Percentiles rank a stretch among this genome's conserved stretches.
Conservation (phyloP, 2,113 vertebrate species). For the Okapia johnstoni region DNA sequence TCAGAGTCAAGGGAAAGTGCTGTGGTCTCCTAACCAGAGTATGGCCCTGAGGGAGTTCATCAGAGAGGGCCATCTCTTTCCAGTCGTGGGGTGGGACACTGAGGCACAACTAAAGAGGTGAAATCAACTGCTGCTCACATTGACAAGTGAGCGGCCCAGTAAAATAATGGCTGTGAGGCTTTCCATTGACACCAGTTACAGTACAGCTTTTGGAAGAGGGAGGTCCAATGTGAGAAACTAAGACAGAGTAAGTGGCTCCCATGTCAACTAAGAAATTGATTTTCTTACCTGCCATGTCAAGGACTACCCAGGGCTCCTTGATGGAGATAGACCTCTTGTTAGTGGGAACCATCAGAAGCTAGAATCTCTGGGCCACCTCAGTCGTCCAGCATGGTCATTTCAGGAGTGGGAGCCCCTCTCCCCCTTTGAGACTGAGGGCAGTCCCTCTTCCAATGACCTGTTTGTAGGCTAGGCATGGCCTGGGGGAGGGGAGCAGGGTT, state of each 20-base stretch:
- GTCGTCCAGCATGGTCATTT: neutral
- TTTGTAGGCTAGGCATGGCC: neutral
- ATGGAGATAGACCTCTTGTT: neutral
- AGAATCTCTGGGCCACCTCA: neutral
- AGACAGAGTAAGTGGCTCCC: neutral
- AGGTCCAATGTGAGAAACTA: neutral
- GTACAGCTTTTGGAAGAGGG: neutral
- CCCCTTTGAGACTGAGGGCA: neutral
- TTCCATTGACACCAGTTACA: neutral
- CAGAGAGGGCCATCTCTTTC: too few species aligned
- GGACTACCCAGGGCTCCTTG: neutral
- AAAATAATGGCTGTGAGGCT: neutral
- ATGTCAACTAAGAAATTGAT: neutral
- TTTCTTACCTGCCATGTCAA: neutral
- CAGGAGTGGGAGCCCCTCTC: neutral
- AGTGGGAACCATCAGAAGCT: neutral
- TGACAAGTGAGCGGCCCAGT: neutral
- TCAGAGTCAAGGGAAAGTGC: neutral
- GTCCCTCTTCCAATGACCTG: neutral
- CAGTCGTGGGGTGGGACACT: neutral
- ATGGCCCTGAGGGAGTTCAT: neutral
- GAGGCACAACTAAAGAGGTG: neutral
- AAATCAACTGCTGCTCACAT: neutral
- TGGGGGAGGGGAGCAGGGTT: neutral
- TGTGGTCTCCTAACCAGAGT: neutral